Evolutionary conservation across 2,113 vertebrate genomes (phyloP).

Genomic region (Vulpes lagopus): DNA sequence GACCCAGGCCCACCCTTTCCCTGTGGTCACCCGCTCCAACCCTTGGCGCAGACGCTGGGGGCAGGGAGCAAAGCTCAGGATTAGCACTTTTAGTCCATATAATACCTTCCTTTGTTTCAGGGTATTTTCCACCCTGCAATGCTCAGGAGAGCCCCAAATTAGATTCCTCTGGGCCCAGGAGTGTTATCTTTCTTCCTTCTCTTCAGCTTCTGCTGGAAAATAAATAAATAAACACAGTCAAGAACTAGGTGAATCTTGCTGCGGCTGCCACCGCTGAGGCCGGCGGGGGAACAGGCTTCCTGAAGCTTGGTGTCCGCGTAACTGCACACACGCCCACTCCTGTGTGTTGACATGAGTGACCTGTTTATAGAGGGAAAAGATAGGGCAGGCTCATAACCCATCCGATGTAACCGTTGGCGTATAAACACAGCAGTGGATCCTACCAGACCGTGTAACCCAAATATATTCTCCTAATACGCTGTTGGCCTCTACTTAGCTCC

Average conservation of each 20-base stretch:
- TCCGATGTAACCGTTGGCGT: not conserved
- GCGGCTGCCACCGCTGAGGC: not conserved
- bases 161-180: constrained; percentile 64
- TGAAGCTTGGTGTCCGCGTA: not conserved
- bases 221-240: constrained; percentile 41
- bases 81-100: constrained; percentile 79
- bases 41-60: constrained; percentile 79
- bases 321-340: not conserved
- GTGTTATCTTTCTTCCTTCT: constrained; percentile 69
- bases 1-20: constrained; percentile 83
- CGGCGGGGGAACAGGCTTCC: not conserved
- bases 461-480: not conserved
- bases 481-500: not conserved
- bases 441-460: not conserved
- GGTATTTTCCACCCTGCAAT: constrained; percentile 78
- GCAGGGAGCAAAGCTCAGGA: constrained; percentile 71
- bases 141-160: constrained; percentile 72
- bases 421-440: not conserved
- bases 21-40: constrained; percentile 85
- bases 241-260: not conserved
- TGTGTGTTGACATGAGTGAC: not conserved
- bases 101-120: constrained; percentile 85
- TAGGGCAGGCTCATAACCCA: not conserved
- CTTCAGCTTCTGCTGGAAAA: constrained; percentile 62
- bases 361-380: constrained; percentile 17